Percentiles rank a stretch among this genome's conserved stretches.
Evolutionary conservation across 2,797 vertebrate species (phyloP).

Genomic region (Eutrigla gurnardus): DNA sequence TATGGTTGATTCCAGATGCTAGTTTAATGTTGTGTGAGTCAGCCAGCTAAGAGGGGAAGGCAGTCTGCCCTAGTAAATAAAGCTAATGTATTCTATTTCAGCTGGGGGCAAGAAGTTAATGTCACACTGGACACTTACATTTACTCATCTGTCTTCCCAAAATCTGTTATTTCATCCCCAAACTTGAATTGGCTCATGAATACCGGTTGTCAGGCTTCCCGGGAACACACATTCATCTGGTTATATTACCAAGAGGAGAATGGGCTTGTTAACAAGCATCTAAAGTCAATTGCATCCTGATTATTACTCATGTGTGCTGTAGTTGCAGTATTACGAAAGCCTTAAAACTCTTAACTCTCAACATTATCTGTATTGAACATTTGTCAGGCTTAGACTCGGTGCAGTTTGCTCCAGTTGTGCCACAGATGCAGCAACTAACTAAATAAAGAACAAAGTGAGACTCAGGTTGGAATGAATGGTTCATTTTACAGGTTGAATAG

Average conservation of each 20-base stretch:
- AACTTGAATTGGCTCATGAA: conserved; percentile 44
- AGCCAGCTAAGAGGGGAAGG: conserved; percentile 47
- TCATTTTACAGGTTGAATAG: conserved; percentile 7
- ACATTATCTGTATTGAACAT: not conserved
- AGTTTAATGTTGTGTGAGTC: conserved; percentile 63
- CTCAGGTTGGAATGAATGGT: not conserved
- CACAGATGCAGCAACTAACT: not conserved
- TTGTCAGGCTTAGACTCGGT: conserved; percentile 6
- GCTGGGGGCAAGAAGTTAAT: conserved; percentile 53
- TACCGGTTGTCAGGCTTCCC: conserved; percentile 34
- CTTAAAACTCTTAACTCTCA: not conserved
- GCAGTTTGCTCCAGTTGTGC: conserved; percentile 5
- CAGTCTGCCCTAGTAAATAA: conserved; percentile 62
- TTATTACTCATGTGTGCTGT: conserved; percentile 20
- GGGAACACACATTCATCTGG: not conserved
- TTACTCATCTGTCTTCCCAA: conserved; percentile 29
- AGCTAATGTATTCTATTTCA: conserved; percentile 62
- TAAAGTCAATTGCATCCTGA: conserved; percentile 9
- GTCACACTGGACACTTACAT: conserved; percentile 41
- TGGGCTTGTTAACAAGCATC: conserved; percentile 16
- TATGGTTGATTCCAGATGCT: conserved; percentile 62
- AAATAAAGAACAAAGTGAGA: conserved; percentile 4
- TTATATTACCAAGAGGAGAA: conserved; percentile 22
- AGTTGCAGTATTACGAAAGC: conserved; percentile 13
- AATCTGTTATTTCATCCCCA: conserved; percentile 39